Evolutionary conservation across 2,113 vertebrate genomes (phyloP), one percentile per base, ranked within the genome.

Genomic region (Chloebia gouldiae): DNA sequence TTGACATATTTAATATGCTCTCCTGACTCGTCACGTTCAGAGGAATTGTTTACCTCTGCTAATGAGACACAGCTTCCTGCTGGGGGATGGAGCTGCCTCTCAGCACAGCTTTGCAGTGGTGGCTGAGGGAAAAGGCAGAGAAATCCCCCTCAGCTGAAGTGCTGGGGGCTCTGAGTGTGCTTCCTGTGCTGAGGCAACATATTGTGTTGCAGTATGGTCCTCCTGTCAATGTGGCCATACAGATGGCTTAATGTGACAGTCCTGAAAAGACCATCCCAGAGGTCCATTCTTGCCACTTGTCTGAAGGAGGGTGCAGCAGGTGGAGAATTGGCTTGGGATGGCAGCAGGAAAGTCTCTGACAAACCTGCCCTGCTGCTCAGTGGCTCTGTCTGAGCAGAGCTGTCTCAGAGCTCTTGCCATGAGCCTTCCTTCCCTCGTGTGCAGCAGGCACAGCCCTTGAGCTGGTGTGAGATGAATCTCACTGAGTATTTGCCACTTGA

Each of bases 11-110:
- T 57, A 85, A 92, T 92, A 16, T 59, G 85, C 85, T 91, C 63
- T 93, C 79, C 90, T 93, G 92, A 94, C 96, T 95, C 7, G 40
- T 80, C 93, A 92, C 42, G 81, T 96, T 94, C 90, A 77, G 88
- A 87, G 81, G 90, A 80, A 76, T 92, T 94, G 85, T 94, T 95
- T 94, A 73, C 57, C 92, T 90, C 86, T 86, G 94, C 91, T 94
- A 94, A 96, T 94, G 95, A 96, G 96, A 60, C 79, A 56, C 75
- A 51, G 95, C 88, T 96, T 86, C 95, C 92, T 97, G 95, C 80
- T 70, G 86, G 83, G 88, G 88, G 92, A 90, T 88, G 91, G 40
- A 73, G 83, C 80, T 90, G 88, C 91, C 82, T 96, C 90, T 82
- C 54, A 72, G 79, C 1, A 0, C 76, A 53, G 93, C 65, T 92